Conservation (phyloP, 2,888 invertebrate species). For the Napeogenes inachia region DNA sequence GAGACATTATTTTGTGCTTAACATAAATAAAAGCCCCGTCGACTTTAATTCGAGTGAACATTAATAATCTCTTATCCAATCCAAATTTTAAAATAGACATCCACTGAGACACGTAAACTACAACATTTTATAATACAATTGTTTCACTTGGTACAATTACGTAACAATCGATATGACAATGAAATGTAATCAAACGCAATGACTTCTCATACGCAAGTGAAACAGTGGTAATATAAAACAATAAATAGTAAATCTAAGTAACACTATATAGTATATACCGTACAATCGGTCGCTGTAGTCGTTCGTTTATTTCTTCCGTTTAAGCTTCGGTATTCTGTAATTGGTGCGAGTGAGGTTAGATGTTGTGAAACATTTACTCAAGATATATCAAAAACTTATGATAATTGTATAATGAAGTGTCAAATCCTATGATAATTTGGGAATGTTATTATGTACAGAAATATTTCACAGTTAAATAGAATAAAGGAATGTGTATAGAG, state of each 20-base stretch:
- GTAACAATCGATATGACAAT: slow-evolving; percentile 1
- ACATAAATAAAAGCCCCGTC: slow-evolving; percentile 14
- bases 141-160: slow-evolving; percentile 26
- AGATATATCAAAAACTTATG: too few species aligned
- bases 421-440: background rate
- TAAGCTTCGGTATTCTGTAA: slow-evolving; percentile 75
- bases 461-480: slow-evolving; percentile 22
- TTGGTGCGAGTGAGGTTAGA: slow-evolving; percentile 66
- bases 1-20: slow-evolving; percentile 10
- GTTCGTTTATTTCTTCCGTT: slow-evolving; percentile 69
- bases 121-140: slow-evolving; percentile 23
- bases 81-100: slow-evolving; percentile 19
- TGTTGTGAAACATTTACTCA: slow-evolving; percentile 28
- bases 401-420: too few species aligned
- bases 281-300: slow-evolving; percentile 64
- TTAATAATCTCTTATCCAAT: slow-evolving; percentile 21
- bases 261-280: slow-evolving; percentile 38
- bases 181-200: background rate
- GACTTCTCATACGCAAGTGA: slow-evolving; percentile 14
- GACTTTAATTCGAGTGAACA: slow-evolving; percentile 18
- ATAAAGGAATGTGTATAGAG: slow-evolving; percentile 11
- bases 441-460: background rate
- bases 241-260: slow-evolving; percentile 34
- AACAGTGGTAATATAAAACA: slow-evolving; percentile 32
- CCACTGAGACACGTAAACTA: slow-evolving; percentile 25